Conservation (phyloP, 2,888 invertebrate species). For the Hydrotaea diabolus region DNA sequence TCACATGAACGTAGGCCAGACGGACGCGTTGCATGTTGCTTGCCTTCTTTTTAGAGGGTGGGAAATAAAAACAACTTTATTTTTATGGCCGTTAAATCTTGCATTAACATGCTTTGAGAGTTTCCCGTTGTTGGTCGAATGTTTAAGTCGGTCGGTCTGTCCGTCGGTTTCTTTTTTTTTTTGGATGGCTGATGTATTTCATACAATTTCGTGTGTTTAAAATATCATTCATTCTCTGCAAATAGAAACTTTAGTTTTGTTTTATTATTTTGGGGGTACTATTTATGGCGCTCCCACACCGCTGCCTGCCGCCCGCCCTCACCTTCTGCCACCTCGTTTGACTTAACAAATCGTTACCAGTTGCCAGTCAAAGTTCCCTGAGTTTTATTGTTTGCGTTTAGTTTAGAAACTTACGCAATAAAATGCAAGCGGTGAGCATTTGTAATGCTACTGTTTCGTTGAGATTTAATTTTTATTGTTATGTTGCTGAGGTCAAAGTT, state of each 20-base stretch:
- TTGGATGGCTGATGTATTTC: constrained; percentile 1
- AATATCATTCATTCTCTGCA: constrained; percentile 4
- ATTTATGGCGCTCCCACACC: constrained; percentile 42
- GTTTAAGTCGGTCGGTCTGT: neutral
- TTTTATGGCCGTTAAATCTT: constrained; percentile 17
- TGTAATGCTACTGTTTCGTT: neutral
- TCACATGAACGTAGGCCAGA: neutral
- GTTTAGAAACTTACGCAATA: constrained; percentile 54
- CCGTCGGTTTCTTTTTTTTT: too few species aligned
- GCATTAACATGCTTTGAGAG: constrained; percentile 21
- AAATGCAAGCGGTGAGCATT: constrained; percentile 13
- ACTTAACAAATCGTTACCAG: constrained; percentile 22
- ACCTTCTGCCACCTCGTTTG: neutral
- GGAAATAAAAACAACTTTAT: constrained; percentile 19
- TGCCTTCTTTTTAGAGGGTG: neutral
- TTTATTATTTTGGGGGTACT: neutral
- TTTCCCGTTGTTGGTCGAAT: neutral
- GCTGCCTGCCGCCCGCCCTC: neutral
- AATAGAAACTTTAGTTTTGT: neutral
- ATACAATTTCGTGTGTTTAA: constrained; percentile 14
- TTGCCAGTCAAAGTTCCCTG: constrained; percentile 26
- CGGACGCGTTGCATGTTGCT: neutral
- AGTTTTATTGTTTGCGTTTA: constrained; percentile 15
- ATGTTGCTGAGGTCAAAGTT: constrained; percentile 49
- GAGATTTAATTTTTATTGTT: constrained; percentile 26